These are phyloP conservation scores for Dicaeum eximium DNA, from an alignment of 2,113 vertebrate genomes.

Conservation along the genomic window DNA sequence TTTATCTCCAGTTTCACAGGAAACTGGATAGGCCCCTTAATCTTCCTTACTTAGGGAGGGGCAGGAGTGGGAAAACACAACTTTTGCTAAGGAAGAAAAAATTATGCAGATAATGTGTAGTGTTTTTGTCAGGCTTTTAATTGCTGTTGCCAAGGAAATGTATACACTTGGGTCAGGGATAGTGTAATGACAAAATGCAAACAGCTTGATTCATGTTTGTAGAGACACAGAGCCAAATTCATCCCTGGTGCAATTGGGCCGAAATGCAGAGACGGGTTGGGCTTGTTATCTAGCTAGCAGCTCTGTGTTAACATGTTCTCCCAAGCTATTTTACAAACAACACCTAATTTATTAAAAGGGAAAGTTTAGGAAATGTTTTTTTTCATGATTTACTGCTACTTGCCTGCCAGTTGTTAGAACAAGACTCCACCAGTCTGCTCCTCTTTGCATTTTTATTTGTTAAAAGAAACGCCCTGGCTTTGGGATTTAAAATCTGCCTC, in stretches of 20 bases:
- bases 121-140: conserved; percentile 23
- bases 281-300: conserved; percentile 8
- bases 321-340: conserved; percentile 8
- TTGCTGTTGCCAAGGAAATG: conserved; percentile 49
- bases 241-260: neutral
- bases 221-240: conserved; percentile 23
- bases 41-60: neutral
- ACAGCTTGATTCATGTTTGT: conserved; percentile 51
- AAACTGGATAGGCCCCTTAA: conserved; percentile 39
- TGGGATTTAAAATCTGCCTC: neutral
- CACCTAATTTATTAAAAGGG: conserved; percentile 26
- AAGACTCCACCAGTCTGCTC: neutral
- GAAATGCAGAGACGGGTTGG: conserved; percentile 7
- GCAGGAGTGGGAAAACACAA: neutral
- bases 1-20: conserved; percentile 18
- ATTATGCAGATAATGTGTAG: neutral
- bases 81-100: neutral
- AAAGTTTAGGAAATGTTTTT: conserved; percentile 6
- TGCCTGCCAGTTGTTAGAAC: neutral
- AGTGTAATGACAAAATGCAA: conserved; percentile 47
- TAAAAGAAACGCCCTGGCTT: neutral
- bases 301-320: neutral
- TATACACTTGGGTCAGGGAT: conserved; percentile 13
- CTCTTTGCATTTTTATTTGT: conserved; percentile 1
- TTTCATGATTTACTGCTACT: conserved; percentile 21